Percentiles rank a stretch among this genome's conserved stretches.
Conservation (phyloP, 2,888 invertebrate species). For the Achlya flavicornis region DNA sequence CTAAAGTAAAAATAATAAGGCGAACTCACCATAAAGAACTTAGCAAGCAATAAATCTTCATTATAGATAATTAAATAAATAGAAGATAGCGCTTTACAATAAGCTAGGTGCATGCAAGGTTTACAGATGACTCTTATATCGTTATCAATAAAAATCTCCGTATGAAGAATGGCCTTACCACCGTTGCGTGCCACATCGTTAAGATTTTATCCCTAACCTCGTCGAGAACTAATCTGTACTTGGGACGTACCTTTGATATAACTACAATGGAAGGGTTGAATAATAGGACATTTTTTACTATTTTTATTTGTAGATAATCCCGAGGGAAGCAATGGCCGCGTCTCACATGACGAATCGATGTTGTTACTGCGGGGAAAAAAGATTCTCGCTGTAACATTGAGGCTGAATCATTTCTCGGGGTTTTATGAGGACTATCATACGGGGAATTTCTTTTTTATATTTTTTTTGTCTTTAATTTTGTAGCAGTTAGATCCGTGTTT, state of each 20-base stretch:
- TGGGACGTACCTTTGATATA: conserved; percentile 44
- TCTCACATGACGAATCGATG: conserved; percentile 75
- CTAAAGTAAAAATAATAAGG: not conserved
- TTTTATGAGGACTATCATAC: conserved; percentile 10
- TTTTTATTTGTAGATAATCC: conserved; percentile 67
- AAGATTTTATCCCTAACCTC: conserved; percentile 77
- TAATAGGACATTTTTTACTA: conserved; percentile 71
- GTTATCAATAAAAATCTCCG: conserved; percentile 77
- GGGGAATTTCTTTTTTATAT: not conserved
- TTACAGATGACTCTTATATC: conserved; percentile 68
- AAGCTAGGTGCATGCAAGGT: conserved; percentile 34
- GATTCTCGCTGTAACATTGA: conserved; percentile 34
- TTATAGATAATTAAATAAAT: conserved; percentile 9
- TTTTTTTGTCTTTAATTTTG: not conserved
- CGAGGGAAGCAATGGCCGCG: conserved; percentile 47
- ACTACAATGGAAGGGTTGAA: conserved; percentile 74
- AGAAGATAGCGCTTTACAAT: conserved; percentile 16
- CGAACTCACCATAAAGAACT: conserved; percentile 20
- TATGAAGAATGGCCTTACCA: conserved; percentile 70
- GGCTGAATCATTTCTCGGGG: conserved; percentile 33
- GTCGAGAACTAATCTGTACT: conserved; percentile 77
- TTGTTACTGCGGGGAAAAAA: conserved; percentile 49
- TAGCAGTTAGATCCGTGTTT: too few relatives aligned
- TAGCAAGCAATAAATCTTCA: conserved; percentile 5
- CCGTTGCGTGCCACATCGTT: conserved; percentile 71